Base-by-base conservation (phyloP, 2,113 vertebrate species). In the Prionailurus viverrinus region DNA sequence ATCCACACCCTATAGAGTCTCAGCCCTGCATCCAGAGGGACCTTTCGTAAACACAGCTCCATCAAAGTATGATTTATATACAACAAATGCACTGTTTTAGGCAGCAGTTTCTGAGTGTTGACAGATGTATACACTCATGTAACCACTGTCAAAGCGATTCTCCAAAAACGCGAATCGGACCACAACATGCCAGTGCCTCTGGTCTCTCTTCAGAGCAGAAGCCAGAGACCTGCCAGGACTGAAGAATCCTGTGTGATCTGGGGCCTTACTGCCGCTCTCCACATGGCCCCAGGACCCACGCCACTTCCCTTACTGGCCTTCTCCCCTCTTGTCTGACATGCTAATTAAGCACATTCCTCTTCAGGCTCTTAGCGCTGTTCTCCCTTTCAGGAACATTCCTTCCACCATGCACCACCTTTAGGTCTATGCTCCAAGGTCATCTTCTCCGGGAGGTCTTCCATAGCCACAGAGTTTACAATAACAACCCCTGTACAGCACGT, bases 211-310 rank as follows among this genome's bases (percentile, higher is more conserved):
- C 1, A 2, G 21, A 58, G 48, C 6, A 78, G 79, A 48, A 39
- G 48, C 33, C 19, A 9, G 5, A 16, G 16, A 33, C 33, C 48
- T 51, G 16, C 9, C 15, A 0, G 10, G 9, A 19, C 45, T 0
- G 12, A 31, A 45, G 19, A 4, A 25, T 3, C 29, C 69, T 55
- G 4, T 68, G 0, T 9, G 5, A 10, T 7, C 12, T 10, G 16
- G 48, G 39, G 3, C 48, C 68, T 12, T 5, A 5, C 3, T 3
- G 16, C 16, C 36, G 31, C n/a, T 48, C 90, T 69, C 39, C 18
- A 8, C 4, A 12, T 2, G 5, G 55, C 55, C 33, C n/a, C 18
- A 3, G 33, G 23, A 4, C 27, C n/a, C 1, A 1, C 21, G n/a
- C 29, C 61, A 25, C 58, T 39, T 73, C 12, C 6, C 14, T 10